Evolutionary conservation across 2,888 invertebrate genomes (phyloP), one percentile per base, ranked within the genome.

Genomic region (Caenorhabditis macrosperma): DNA sequence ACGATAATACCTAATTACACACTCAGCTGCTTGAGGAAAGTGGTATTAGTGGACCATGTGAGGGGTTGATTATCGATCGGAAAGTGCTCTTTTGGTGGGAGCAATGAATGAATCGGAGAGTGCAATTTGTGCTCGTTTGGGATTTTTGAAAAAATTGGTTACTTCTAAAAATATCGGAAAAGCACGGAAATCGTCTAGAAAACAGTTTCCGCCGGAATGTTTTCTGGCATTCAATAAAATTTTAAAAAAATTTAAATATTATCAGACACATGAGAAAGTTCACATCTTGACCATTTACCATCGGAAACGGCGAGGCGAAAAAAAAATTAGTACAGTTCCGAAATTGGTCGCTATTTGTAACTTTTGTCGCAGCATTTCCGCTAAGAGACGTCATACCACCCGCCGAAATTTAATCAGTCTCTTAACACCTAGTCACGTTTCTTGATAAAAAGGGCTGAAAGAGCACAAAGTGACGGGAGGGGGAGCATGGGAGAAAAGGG

Each of bases 401-500:
- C 3, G 22, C 22, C 46, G 5, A 17, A 22, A 48, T 4, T 30
- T 63, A 63, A 63, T 50, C 50, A 63, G n/a, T 17, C 6, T 60
- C 17, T 63, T 63, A 22, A 50, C 63, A 63, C 63, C 50, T 50
- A 2, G 26, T 63, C 50, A 63, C 50, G 50, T 52, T 63, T 50
- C 20, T 46, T 46, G 46, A 46, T 46, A 46, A 46, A 3, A 20
- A 46, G 12, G 2, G 38, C 2, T 15, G 20, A 20, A 60, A 60
- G 28, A 44, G 60, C 60, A 60, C 60, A 61, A 61, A 61, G 46
- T 60, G 44, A 60, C 59, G 44, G n/a, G 30, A 30, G n/a, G 30
- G 12, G 26, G 7, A n/a, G n/a, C 4, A 3, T 12, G 38, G 7
- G 7, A 38, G 24, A 44, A 9, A 60, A 22, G 22, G 24, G n/a